Evolutionary conservation across 1,140 invertebrate species (phyloP).

Genomic region (Sarcophaga peregrina): DNA sequence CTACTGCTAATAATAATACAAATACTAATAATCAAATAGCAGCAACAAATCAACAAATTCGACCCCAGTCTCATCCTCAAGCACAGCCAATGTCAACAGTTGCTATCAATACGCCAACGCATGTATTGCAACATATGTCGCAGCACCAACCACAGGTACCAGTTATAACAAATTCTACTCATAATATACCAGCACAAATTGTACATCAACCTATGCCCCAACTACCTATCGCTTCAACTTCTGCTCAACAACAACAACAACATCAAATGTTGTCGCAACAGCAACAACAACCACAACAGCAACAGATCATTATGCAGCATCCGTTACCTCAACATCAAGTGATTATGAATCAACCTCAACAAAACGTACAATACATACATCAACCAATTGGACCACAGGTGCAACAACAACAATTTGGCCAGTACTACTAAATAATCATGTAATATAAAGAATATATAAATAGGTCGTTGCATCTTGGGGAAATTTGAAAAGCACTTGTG

Average conservation of each 20-base stretch:
- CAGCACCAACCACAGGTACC: neutral
- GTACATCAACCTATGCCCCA: neutral
- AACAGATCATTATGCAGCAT: neutral
- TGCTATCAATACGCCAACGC: neutral
- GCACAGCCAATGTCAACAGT: neutral
- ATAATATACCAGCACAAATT: constrained; percentile 20
- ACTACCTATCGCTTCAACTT: constrained; percentile 24
- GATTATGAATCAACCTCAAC: constrained; percentile 11
- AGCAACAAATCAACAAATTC: neutral
- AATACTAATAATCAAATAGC: constrained; percentile 8
- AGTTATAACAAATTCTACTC: constrained; percentile 5
- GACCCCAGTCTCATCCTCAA: neutral
- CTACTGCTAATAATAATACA: neutral
- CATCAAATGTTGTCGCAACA: neutral
- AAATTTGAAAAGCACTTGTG: neutral
- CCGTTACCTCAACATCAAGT: neutral
- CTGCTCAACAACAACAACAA: too few species aligned
- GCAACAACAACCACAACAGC: neutral
- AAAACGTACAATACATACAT: constrained; percentile 20
- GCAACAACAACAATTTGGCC: constrained; percentile 27
- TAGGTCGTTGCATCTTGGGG: too few species aligned
- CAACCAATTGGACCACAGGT: constrained; percentile 22
- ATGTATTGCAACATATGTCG: neutral
- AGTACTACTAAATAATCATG: constrained; percentile 22
- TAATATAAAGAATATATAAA: neutral